A percentile compares a stretch with the other conserved stretches of the same genome.
Evolutionary conservation across 1,140 invertebrate genomes (phyloP).

Genomic region (Cryptotermes secundus): DNA sequence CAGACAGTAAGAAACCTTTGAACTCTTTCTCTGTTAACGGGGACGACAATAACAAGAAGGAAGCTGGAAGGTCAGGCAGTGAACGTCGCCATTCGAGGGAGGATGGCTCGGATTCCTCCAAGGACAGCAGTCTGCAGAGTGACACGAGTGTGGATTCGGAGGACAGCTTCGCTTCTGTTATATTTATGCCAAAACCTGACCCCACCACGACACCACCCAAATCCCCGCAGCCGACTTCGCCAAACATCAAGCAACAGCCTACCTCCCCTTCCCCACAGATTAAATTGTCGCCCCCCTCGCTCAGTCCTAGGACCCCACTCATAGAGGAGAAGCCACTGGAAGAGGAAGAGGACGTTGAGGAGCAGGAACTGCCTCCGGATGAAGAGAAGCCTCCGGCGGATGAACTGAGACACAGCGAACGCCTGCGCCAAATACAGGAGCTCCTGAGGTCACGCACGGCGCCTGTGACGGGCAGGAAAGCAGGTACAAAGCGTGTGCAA

Average conservation of each 20-base stretch:
- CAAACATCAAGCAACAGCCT: constrained; percentile 52
- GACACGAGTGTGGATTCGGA: constrained; percentile 91
- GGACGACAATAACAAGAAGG: constrained; percentile 42
- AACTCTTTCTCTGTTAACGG: constrained; percentile 30
- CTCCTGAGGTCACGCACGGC: constrained; percentile 47
- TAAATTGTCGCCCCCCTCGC: not conserved
- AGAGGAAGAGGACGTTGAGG: constrained; percentile 36
- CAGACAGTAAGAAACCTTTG: constrained; percentile 41
- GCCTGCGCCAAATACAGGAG: constrained; percentile 67
- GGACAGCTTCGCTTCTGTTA: constrained; percentile 88
- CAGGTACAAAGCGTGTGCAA: not conserved
- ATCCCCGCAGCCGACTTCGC: constrained; percentile 53
- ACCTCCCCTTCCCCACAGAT: constrained; percentile 49
- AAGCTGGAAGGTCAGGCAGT: constrained; percentile 43
- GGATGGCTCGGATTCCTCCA: constrained; percentile 87
- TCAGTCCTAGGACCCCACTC: not conserved
- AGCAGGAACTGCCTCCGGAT: not conserved
- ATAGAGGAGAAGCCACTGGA: not conserved
- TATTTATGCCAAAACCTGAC: constrained; percentile 75
- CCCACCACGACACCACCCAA: constrained; percentile 40
- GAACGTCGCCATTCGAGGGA: constrained; percentile 70
- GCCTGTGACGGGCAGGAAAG: not conserved
- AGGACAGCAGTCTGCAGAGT: constrained; percentile 88
- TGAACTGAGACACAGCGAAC: constrained; percentile 39
- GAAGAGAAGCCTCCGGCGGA: not conserved